Base-by-base conservation (phyloP, 2,113 vertebrate genomes). In the Cottus gobio region DNA sequence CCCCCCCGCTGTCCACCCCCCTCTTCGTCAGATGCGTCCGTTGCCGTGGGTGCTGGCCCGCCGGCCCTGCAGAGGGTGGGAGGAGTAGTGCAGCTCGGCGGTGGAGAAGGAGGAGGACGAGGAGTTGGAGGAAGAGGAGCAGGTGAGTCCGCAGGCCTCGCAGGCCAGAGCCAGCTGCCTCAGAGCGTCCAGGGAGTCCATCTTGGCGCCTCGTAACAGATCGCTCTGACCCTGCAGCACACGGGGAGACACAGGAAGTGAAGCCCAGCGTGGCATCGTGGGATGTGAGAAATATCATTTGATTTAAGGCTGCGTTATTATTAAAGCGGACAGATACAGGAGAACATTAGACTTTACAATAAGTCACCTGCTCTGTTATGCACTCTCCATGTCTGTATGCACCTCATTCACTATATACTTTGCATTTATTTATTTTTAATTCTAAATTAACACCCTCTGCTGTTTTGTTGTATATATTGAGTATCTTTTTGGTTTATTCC, bases 151-250 rank as follows among this genome's bases (percentile, higher is more conserved):
- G 0, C 96, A 98, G 0, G 97, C 96, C 85, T 97, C 94, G 39
- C 97, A 97, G 0, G 97, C 98, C 93, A 98, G 93, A 54, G 98
- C 96, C 89, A 99, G 95, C 94, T 99, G 98, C 91, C 97, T 96
- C 94, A 99, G 95, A 77, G 97, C 96, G 63, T 99, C 98, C 89
- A 97, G 67, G 39, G 97, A 96, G 83, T 99, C 98, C 0, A 95
- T 95, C 95, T 97, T 99, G 58, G 98, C 98, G 0, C 95, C 96
- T 34, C 96, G 98, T 88, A 99, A 71, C 84, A 99, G 95, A 84
- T 99, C 98, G 31, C 96, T 96, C 93, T 99, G 98, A 68, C 98
- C 98, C 98, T 99, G 84, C 60, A 86, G 72, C 52, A 66, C 58
- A 89, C 71, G 82, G 52, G 81, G 1, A 89, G 26, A 90, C 65